Evolutionary conservation across 2,797 vertebrate genomes (phyloP).

Genomic region (Hemibagrus guttatus): DNA sequence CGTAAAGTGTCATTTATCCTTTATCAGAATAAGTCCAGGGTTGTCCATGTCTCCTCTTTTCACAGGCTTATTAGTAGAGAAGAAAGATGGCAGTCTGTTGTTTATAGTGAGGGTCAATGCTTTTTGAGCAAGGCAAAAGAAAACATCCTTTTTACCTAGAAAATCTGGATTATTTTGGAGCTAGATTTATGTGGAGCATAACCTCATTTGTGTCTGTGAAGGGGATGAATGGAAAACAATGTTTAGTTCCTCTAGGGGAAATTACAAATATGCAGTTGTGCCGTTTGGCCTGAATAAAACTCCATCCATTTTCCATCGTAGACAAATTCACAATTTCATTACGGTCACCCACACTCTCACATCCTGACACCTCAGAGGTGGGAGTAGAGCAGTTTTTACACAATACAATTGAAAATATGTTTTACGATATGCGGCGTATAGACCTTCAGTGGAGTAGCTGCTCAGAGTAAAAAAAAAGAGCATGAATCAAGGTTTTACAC

Average conservation of each 20-base stretch:
- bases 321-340: slow-evolving; percentile 22
- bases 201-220: slow-evolving; percentile 13
- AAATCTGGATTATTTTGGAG: background rate
- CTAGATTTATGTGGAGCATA: slow-evolving; percentile 1
- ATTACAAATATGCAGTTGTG: slow-evolving; percentile 3
- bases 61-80: slow-evolving; percentile 1
- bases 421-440: background rate
- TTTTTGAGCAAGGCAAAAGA: background rate
- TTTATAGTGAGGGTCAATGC: background rate
- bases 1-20: slow-evolving; percentile 5
- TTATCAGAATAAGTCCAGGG: background rate
- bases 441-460: background rate
- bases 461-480: background rate
- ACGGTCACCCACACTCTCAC: background rate
- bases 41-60: background rate
- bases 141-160: background rate
- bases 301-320: background rate
- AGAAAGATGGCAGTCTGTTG: background rate
- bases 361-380: background rate
- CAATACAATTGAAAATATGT: background rate
- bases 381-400: background rate
- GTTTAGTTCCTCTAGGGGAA: background rate
- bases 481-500: background rate
- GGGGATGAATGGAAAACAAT: slow-evolving; percentile 1
- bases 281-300: background rate